phyloP scores from a whole-genome alignment of 2,888 invertebrate genomes.

The Cecidostiba fungosa region DNA sequence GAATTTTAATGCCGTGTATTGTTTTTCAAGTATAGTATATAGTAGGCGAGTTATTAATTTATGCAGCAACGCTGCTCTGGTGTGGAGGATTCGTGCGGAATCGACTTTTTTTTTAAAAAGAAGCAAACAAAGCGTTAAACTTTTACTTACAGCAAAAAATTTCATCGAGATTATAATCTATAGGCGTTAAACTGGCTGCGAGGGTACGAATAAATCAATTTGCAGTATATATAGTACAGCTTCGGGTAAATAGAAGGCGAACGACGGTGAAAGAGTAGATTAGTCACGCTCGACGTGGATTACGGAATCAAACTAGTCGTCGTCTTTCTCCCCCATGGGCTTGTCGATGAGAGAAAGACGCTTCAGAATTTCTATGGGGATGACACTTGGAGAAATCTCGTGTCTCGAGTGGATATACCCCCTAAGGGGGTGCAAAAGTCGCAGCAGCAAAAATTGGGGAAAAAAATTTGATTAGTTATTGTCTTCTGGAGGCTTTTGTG shows the following conservation, averaged over 20 bases:
- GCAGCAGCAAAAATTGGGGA: too few relatives aligned
- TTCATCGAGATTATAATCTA: conserved; percentile 22
- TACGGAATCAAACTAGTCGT: conserved; percentile 44
- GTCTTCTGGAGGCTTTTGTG: background rate
- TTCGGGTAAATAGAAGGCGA: background rate
- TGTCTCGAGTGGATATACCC: background rate
- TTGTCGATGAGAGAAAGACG: background rate
- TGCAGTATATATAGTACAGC: background rate
- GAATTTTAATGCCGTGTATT: conserved; percentile 3
- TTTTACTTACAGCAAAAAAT: conserved; percentile 26
- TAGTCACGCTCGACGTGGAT: conserved; percentile 59
- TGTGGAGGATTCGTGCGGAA: background rate
- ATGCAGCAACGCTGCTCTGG: background rate
- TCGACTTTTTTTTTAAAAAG: background rate
- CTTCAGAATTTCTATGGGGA: conserved; percentile 7
- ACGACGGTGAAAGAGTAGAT: conserved; percentile 43
- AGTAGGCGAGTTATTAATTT: background rate
- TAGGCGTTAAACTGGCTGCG: conserved; percentile 18
- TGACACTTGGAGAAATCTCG: conserved; percentile 1
- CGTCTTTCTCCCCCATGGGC: background rate
- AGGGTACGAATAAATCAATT: conserved; percentile 56
- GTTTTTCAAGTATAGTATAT: background rate
- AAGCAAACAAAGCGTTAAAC: conserved; percentile 16
- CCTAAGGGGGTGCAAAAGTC: background rate
- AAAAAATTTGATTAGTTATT: background rate